phyloP scores from a whole-genome alignment of 2,888 invertebrate species.

The Tipula confusa region DNA sequence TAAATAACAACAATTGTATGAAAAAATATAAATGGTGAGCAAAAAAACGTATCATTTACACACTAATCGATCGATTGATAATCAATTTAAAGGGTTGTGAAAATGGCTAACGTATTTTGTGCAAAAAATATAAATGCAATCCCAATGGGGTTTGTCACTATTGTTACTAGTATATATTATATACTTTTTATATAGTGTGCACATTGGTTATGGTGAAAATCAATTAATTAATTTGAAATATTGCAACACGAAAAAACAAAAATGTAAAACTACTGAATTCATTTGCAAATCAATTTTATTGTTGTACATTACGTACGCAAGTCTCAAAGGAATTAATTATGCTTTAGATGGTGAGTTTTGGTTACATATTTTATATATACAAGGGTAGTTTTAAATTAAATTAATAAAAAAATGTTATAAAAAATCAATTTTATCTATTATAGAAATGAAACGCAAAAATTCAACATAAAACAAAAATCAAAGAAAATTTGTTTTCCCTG shows the following conservation, averaged over 20 bases:
- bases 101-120: background rate
- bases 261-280: background rate
- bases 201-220: constrained; percentile 26
- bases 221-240: constrained; percentile 27
- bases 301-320: background rate
- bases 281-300: background rate
- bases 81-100: constrained; percentile 29
- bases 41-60: background rate
- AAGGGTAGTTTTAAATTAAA: background rate
- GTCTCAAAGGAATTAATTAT: constrained; percentile 12
- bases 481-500: background rate
- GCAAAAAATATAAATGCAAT: background rate
- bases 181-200: too few species aligned
- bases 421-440: constrained; percentile 7
- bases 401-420: background rate
- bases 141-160: background rate
- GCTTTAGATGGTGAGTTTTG: background rate
- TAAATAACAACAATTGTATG: constrained; percentile 26
- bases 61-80: constrained; percentile 30
- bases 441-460: constrained; percentile 26
- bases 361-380: background rate
- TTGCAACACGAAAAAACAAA: too few species aligned
- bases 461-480: background rate
- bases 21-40: background rate
- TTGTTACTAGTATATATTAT: background rate